Evolutionary conservation across 2,113 vertebrate species (phyloP), one percentile per base, ranked within the genome.

Genomic region (Campylomormyrus tamandua): DNA sequence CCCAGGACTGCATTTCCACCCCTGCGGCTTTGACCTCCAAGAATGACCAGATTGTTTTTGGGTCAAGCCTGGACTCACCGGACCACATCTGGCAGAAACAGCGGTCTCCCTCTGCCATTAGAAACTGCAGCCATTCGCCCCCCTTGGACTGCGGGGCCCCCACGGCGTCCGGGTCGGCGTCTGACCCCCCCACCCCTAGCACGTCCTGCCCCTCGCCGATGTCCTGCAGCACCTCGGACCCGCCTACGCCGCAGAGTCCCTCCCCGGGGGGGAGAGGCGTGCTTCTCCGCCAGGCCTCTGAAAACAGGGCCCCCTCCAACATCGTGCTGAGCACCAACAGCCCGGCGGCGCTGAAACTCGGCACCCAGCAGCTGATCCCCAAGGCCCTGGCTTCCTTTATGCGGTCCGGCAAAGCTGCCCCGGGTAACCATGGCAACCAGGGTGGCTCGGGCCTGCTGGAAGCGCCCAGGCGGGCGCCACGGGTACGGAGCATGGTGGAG

Each of bases 281-380:
- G 0, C 3, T 89, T 0, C 90, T 92, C 10, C 93, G 88, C 49
- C 90, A 93, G 24, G 91, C 90, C 62, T 70, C 94, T 24, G 94
- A 95, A 10, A 87, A 90, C 58, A 94, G 91, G 39, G 89, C 89
- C 0, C 95, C 96, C 10, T 91, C 94, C 0, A 46, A 94, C 0
- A 91, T 97, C 10, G 91, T 97, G 50, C 93, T 98, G 91, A 99
- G 98, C 92, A 98, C 98, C 1, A 35, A 98, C 92, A 98, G 98
- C 90, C 93, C 95, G 0, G 97, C 95, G 0, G 97, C 98, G 0
- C 95, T 95, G 66, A 98, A 97, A 90, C 96, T 96, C 93, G 98
- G 98, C 74, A 97, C 95, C 83, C 98, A 97, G 91, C 98, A 99
- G 94, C 96, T 99, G 85, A 98, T 99, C 35, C 98, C 98, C 31